Percentiles rank a stretch among this genome's conserved stretches.
These are phyloP conservation scores for Mesorhabditis belari DNA, from an alignment of 2,888 invertebrate genomes.

Conservation along the genomic window DNA sequence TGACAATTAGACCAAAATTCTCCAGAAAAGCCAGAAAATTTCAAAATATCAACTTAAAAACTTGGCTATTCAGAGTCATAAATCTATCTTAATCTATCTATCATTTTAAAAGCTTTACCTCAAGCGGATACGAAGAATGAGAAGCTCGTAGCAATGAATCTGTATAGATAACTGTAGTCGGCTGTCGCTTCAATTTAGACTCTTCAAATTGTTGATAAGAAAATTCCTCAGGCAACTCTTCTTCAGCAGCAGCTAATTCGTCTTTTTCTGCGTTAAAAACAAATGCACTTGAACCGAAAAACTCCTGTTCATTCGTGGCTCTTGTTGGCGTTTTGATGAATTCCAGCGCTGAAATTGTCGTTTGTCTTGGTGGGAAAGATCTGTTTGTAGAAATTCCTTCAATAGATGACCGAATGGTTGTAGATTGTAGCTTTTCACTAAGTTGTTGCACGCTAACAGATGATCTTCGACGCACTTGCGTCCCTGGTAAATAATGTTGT, in stretches of 20 bases:
- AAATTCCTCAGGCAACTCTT: too few relatives aligned
- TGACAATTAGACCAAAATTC: too few relatives aligned
- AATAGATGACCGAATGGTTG: background rate
- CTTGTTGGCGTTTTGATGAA: too few relatives aligned
- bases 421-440: background rate
- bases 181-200: too few relatives aligned
- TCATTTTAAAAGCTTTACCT: too few relatives aligned
- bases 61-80: too few relatives aligned
- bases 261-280: background rate
- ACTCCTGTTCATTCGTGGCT: background rate
- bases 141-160: constrained; percentile 17
- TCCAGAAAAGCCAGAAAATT: too few relatives aligned
- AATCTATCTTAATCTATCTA: too few relatives aligned
- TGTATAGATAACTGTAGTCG: constrained; percentile 19
- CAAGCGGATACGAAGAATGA: constrained; percentile 13
- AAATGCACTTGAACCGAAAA: background rate
- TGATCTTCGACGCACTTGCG: too few relatives aligned
- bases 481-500: too few relatives aligned
- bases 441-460: background rate
- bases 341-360: background rate
- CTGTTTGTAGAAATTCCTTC: background rate
- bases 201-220: too few relatives aligned
- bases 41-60: too few relatives aligned
- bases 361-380: background rate
- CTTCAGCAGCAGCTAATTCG: background rate